Evolutionary conservation across 2,888 invertebrate genomes (phyloP).

Genomic region (Orthosia gracilis): DNA sequence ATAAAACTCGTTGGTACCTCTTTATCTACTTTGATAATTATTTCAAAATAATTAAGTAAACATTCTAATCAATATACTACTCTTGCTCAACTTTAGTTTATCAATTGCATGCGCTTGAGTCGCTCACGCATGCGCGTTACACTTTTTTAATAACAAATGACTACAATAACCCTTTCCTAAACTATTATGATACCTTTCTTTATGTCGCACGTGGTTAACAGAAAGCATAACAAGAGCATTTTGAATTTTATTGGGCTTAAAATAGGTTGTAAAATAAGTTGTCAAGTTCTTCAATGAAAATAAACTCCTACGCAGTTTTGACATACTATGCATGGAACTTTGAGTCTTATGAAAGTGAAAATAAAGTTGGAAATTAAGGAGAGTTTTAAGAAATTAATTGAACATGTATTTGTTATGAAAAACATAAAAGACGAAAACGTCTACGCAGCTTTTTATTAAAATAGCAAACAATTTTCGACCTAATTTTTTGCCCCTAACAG

Average conservation of each 20-base stretch:
- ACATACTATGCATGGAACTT: conserved; percentile 4
- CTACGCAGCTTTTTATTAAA: conserved; percentile 11
- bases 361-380: conserved; percentile 25
- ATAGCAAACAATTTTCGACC: conserved; percentile 23
- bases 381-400: neutral
- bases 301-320: conserved; percentile 20
- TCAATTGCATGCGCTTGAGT: conserved; percentile 35
- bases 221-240: neutral
- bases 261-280: neutral
- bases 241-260: fast-evolving
- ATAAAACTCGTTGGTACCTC: neutral
- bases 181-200: conserved; percentile 58
- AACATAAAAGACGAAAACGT: conserved; percentile 46
- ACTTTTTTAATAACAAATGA: conserved; percentile 41
- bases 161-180: conserved; percentile 54
- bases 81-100: conserved; percentile 28
- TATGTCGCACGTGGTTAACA: conserved; percentile 43
- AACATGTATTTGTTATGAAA: conserved; percentile 42
- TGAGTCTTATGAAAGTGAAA: fast-evolving
- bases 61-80: conserved; percentile 13
- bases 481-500: neutral
- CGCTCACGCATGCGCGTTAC: conserved; percentile 24
- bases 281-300: conserved; percentile 14
- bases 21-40: too few species aligned
- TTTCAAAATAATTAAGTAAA: conserved; percentile 4